Evolutionary conservation across 2,888 invertebrate genomes (phyloP).

Genomic region (Lysandra bellargus): DNA sequence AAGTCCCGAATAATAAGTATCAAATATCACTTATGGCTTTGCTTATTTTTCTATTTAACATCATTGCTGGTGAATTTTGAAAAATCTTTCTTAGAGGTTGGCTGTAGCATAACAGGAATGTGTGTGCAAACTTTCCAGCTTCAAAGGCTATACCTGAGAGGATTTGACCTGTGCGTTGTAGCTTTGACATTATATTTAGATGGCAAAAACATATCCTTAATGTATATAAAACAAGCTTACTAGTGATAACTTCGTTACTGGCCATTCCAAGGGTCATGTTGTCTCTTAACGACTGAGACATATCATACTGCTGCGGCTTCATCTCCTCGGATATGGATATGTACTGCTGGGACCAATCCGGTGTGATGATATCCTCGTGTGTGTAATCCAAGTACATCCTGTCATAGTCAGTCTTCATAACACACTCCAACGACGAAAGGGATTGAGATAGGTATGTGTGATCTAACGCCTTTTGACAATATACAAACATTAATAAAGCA

Average conservation of each 20-base stretch:
- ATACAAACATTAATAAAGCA: background rate
- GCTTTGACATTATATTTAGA: too few relatives aligned
- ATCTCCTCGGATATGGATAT: conserved; percentile 50
- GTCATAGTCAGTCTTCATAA: conserved; percentile 61
- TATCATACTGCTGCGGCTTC: conserved; percentile 60
- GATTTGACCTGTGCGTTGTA: too few relatives aligned
- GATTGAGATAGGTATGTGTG: conserved; percentile 72
- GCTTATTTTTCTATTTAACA: too few relatives aligned
- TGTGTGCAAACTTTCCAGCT: too few relatives aligned
- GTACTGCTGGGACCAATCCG: conserved; percentile 52
- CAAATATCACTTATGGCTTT: too few relatives aligned
- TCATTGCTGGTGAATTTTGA: too few relatives aligned
- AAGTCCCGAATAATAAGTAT: too few relatives aligned
- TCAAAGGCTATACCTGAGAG: too few relatives aligned
- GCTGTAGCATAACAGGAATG: too few relatives aligned
- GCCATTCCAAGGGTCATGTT: conserved; percentile 60
- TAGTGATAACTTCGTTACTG: background rate
- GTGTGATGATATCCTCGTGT: conserved; percentile 35
- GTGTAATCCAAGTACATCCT: conserved; percentile 65
- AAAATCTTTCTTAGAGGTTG: too few relatives aligned
- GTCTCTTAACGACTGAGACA: conserved; percentile 54
- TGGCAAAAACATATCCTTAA: background rate
- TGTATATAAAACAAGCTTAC: background rate
- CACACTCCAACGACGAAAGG: conserved; percentile 55
- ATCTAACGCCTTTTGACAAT: conserved; percentile 55